Percentiles rank a stretch among this genome's conserved stretches.
These are phyloP conservation scores for Arnoldichthys spilopterus DNA, from an alignment of 2,797 vertebrate species.

Conservation along the genomic window DNA sequence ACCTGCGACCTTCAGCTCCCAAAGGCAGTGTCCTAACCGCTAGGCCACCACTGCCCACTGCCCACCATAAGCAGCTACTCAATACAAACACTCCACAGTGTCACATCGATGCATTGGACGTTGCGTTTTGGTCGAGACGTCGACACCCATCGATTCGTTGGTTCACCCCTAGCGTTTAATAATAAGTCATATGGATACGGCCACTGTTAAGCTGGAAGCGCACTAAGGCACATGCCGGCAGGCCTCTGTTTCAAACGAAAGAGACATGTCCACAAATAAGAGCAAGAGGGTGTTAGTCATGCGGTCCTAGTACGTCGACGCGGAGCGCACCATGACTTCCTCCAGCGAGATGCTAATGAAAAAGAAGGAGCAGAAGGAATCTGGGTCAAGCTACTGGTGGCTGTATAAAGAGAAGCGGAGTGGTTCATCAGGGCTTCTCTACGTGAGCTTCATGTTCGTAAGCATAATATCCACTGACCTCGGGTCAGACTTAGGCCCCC, in stretches of 20 bases:
- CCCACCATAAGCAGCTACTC: too few species aligned
- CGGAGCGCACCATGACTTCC: constrained; percentile 4
- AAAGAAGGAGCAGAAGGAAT: not conserved
- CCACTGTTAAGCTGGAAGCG: not conserved
- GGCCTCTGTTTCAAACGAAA: constrained; percentile 10
- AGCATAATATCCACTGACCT: not conserved
- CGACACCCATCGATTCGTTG: too few species aligned
- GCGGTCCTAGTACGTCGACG: constrained; percentile 2
- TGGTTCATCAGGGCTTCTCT: constrained; percentile 5
- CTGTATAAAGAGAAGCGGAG: not conserved
- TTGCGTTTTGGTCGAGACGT: too few species aligned
- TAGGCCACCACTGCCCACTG: too few species aligned
- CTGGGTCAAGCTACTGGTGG: constrained; percentile 14
- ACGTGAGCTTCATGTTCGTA: not conserved
- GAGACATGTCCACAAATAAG: constrained; percentile 24
- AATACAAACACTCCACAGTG: too few species aligned
- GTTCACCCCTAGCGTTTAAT: too few species aligned
- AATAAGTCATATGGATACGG: too few species aligned
- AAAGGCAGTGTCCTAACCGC: too few species aligned
- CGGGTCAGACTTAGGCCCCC: not conserved
- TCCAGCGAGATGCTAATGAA: constrained; percentile 20
- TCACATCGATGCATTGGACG: too few species aligned
- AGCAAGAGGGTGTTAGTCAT: constrained; percentile 18
- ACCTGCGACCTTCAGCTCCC: too few species aligned
- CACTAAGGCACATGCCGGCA: not conserved